These are phyloP conservation scores for Neoseiulus cucumeris DNA, from an alignment of 1,140 invertebrate genomes.

Conservation along the genomic window DNA sequence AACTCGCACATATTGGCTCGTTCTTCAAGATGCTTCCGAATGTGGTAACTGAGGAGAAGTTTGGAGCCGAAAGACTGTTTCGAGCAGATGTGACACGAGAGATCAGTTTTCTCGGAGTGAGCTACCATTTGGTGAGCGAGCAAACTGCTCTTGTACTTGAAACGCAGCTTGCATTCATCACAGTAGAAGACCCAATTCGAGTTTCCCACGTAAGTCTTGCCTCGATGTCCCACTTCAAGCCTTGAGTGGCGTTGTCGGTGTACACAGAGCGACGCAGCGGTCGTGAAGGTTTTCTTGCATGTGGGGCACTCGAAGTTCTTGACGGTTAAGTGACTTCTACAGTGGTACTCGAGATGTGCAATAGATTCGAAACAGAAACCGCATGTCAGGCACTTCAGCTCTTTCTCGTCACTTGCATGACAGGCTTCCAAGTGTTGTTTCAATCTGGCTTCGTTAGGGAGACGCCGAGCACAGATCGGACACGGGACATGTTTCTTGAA, in stretches of 20 bases:
- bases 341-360: not conserved
- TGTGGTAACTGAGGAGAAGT: constrained; percentile 3
- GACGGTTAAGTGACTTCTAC: not conserved
- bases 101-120: not conserved
- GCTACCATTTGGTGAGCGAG: not conserved
- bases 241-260: not conserved
- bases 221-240: not conserved
- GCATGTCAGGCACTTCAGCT: not conserved
- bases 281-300: not conserved
- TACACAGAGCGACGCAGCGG: not conserved
- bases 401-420: not conserved
- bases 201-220: not conserved
- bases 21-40: not conserved
- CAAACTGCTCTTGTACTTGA: not conserved
- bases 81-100: not conserved
- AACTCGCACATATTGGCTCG: not conserved
- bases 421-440: not conserved
- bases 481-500: not conserved
- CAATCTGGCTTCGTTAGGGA: not conserved
- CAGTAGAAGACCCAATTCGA: not conserved
- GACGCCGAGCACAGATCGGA: not conserved
- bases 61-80: not conserved
- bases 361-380: not conserved
- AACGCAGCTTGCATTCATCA: not conserved
- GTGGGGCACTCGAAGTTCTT: constrained; percentile 4